Conservation (phyloP, 2,797 vertebrate species). For the Lepidocolaptes lacrymiger region DNA sequence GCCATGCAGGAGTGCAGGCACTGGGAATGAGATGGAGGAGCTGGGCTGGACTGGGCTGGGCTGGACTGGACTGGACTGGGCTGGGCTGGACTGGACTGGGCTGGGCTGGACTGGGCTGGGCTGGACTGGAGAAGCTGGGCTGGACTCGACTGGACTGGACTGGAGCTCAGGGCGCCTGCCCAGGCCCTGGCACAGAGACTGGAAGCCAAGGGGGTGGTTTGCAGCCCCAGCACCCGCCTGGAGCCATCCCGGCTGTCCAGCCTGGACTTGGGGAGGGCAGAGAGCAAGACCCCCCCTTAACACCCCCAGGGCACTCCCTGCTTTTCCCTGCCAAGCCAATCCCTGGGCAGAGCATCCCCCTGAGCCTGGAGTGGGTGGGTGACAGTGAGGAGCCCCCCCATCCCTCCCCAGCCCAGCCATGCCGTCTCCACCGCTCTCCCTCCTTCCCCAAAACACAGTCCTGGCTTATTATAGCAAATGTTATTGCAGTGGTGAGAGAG, state of each 20-base stretch:
- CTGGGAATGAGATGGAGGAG: no score
- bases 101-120: no score
- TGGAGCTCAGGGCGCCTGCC: not conserved
- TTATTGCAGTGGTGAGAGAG: not conserved
- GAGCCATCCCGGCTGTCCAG: not conserved
- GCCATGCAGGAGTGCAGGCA: not conserved
- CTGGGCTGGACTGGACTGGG: no score
- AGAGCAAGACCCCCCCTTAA: not conserved
- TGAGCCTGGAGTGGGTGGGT: rapidly evolving
- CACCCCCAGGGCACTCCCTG: not conserved
- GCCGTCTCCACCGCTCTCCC: not conserved
- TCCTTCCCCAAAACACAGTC: not conserved
- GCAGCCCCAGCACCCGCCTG: not conserved
- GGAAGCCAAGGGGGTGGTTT: not conserved
- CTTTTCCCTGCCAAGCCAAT: not conserved
- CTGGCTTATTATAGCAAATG: not conserved
- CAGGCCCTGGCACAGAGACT: not conserved
- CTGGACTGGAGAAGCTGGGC: no score
- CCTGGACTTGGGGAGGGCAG: not conserved
- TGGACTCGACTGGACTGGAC: no score
- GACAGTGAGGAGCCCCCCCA: not conserved
- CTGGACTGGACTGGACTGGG: no score
- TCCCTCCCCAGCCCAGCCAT: not conserved
- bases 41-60: no score
- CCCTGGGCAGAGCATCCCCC: not conserved